phyloP scores from a whole-genome alignment of 2,888 invertebrate species.

The Andrena chrysosceles region DNA sequence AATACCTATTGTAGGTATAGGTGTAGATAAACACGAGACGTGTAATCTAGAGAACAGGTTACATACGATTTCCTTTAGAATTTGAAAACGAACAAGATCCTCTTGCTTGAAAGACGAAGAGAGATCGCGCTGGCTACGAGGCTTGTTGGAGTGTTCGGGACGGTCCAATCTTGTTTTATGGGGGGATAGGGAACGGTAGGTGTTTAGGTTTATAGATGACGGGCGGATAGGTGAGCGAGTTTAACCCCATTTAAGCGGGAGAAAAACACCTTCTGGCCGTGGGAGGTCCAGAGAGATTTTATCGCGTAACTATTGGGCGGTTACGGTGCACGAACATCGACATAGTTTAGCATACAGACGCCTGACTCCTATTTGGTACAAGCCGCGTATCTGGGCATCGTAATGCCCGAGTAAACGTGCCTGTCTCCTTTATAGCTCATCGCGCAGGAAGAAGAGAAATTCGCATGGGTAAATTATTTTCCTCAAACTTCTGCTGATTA shows the following conservation, averaged over 20 bases:
- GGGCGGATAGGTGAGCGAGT: slow-evolving; percentile 64
- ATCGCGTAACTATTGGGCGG: slow-evolving; percentile 73
- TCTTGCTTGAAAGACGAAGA: neutral
- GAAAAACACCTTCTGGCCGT: slow-evolving; percentile 67
- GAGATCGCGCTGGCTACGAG: neutral
- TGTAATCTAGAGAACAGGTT: neutral
- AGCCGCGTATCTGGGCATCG: slow-evolving; percentile 12
- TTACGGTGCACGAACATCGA: slow-evolving; percentile 65
- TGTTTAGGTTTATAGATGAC: slow-evolving; percentile 72
- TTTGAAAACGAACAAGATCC: neutral
- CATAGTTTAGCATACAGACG: slow-evolving; percentile 54
- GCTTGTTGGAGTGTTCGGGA: slow-evolving; percentile 29
- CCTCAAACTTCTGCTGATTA: neutral
- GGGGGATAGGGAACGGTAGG: slow-evolving; percentile 45
- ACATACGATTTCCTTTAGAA: neutral
- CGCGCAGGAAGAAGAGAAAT: neutral
- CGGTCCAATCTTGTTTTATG: slow-evolving; percentile 65
- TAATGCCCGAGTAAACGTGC: slow-evolving; percentile 23
- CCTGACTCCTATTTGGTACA: slow-evolving; percentile 13
- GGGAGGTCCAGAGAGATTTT: slow-evolving; percentile 75
- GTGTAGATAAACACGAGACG: no score
- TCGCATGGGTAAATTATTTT: neutral
- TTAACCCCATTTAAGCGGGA: slow-evolving; percentile 61
- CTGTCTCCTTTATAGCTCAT: slow-evolving; percentile 38
- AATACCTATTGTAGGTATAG: no score